Evolutionary conservation across 2,113 vertebrate genomes (phyloP).

Genomic region (Spilogale gracilis): DNA sequence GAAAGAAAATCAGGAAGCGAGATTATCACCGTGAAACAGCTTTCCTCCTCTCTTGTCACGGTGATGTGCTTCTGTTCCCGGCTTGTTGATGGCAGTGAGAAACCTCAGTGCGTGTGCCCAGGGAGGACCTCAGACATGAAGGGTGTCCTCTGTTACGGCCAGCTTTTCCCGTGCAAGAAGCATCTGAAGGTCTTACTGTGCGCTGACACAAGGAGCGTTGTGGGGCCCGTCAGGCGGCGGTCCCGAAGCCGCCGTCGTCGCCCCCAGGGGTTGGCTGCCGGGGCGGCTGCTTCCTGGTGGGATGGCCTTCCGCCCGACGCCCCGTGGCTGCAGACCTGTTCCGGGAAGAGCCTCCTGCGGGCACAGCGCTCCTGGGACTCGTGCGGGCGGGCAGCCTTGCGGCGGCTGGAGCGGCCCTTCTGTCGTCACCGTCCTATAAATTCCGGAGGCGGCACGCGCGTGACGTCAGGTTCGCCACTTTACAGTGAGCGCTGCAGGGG

Average conservation of each 20-base stretch:
- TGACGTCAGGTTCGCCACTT: background rate
- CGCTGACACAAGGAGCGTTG: background rate
- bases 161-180: background rate
- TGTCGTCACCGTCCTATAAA: background rate
- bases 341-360: background rate
- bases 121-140: fast-evolving
- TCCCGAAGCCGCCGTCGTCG: background rate
- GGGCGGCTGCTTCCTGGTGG: background rate
- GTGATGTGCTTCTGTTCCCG: fast-evolving
- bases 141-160: fast-evolving
- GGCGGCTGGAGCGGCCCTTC: background rate
- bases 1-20: background rate
- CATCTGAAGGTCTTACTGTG: fast-evolving
- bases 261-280: fast-evolving
- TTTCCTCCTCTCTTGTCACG: fast-evolving
- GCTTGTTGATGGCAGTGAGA: fast-evolving
- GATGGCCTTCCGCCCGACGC: fast-evolving
- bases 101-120: background rate
- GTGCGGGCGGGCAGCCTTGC: background rate
- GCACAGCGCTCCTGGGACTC: background rate
- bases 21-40: fast-evolving
- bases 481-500: too few species aligned
- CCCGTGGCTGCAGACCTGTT: fast-evolving
- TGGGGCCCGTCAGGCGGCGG: fast-evolving
- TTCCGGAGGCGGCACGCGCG: fast-evolving